phyloP scores from a whole-genome alignment of 2,113 vertebrate genomes.

The Ceyx margarethae region DNA sequence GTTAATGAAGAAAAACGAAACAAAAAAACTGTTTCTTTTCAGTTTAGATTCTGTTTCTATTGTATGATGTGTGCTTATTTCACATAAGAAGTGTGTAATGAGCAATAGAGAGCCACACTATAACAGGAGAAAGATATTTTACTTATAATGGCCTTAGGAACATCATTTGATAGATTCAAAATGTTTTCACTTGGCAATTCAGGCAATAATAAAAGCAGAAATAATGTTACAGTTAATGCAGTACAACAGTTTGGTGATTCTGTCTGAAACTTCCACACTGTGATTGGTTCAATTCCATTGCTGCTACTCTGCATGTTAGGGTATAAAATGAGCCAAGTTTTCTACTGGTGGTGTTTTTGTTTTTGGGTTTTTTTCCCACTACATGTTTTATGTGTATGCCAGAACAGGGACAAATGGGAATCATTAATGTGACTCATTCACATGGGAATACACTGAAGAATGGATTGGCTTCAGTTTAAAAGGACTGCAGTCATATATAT shows the following conservation, averaged over 20 bases:
- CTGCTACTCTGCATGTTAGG: neutral
- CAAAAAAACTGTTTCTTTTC: neutral
- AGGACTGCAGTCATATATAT: neutral
- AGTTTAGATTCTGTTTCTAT: neutral
- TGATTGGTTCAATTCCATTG: neutral
- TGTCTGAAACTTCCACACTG: neutral
- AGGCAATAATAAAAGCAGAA: constrained; percentile 6
- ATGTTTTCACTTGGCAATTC: neutral
- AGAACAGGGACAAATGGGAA: neutral
- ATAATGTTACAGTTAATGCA: neutral
- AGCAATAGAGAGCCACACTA: neutral
- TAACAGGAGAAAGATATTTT: neutral
- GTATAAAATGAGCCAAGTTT: neutral
- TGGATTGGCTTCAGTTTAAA: neutral
- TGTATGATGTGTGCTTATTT: neutral
- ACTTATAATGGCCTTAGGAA: neutral
- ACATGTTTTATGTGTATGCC: neutral
- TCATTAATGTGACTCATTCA: neutral
- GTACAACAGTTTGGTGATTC: neutral
- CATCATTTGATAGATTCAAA: neutral
- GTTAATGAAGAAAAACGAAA: neutral
- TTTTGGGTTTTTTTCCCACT: neutral
- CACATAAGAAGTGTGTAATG: neutral
- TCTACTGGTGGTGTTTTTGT: neutral
- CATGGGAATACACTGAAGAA: neutral